Conservation (phyloP, 2,888 invertebrate species). For the Phorcus lineatus region DNA sequence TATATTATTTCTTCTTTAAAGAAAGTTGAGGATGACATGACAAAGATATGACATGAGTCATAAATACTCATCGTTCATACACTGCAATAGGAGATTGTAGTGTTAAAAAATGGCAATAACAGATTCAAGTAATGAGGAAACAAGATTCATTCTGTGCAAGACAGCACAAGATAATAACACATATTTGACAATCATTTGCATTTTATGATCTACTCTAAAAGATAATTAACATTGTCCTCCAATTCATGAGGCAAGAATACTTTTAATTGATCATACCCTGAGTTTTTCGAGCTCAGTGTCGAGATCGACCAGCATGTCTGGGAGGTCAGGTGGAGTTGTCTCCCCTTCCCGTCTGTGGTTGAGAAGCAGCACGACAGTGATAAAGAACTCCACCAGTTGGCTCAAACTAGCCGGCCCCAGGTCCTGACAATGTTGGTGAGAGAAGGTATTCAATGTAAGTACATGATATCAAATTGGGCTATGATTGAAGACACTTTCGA, state of each 20-base stretch:
- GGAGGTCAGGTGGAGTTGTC: conserved; percentile 28
- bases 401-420: conserved; percentile 23
- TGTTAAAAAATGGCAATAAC: too few relatives aligned
- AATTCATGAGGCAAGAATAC: too few relatives aligned
- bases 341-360: conserved; percentile 53
- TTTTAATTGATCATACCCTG: background rate
- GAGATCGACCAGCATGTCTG: conserved; percentile 7
- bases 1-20: background rate
- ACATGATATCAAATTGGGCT: too few relatives aligned
- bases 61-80: background rate
- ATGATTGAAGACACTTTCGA: too few relatives aligned
- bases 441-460: background rate
- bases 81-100: too few relatives aligned
- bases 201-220: too few relatives aligned
- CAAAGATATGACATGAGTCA: background rate
- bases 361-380: conserved; percentile 65
- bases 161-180: too few relatives aligned
- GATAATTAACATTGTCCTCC: too few relatives aligned
- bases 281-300: background rate
- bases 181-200: too few relatives aligned
- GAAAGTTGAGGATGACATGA: background rate
- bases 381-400: conserved; percentile 66
- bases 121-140: too few relatives aligned
- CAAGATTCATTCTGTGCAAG: too few relatives aligned
- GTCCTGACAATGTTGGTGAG: background rate